Conservation (phyloP, 2,113 vertebrate genomes). For the Eurystomus gularis region DNA sequence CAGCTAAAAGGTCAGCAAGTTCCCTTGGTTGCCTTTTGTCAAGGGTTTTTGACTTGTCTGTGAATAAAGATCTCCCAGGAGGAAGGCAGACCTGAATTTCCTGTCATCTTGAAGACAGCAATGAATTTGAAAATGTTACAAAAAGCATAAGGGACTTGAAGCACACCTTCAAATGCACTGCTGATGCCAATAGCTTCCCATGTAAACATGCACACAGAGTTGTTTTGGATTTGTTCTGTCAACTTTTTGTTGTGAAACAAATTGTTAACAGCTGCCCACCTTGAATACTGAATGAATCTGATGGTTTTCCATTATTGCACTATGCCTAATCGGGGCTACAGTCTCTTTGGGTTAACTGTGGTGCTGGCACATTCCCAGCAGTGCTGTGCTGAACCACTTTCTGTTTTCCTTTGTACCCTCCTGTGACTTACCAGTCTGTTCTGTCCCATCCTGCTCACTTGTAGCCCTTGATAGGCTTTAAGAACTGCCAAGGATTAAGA, state of each 20-base stretch:
- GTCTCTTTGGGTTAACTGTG: not conserved
- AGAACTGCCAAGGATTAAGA: not conserved
- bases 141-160: conserved; percentile 86
- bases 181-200: conserved; percentile 77
- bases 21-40: conserved; percentile 87
- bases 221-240: conserved; percentile 88
- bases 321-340: not conserved
- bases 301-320: conserved; percentile 37
- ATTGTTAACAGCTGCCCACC: conserved; percentile 76
- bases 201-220: conserved; percentile 83
- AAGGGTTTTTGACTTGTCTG: conserved; percentile 89
- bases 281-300: conserved; percentile 78
- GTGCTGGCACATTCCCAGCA: not conserved
- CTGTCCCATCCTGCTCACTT: not conserved
- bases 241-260: conserved; percentile 85
- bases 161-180: conserved; percentile 77
- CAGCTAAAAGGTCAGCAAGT: conserved; percentile 86
- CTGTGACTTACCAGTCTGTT: not conserved
- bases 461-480: not conserved
- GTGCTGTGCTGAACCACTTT: not conserved
- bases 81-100: conserved; percentile 82
- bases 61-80: conserved; percentile 86
- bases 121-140: conserved; percentile 88
- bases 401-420: not conserved
- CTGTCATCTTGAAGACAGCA: conserved; percentile 86